Evolutionary conservation across 2,797 vertebrate species (phyloP), one percentile per base, ranked within the genome.

Genomic region (Gymnoscopelus braueri): DNA sequence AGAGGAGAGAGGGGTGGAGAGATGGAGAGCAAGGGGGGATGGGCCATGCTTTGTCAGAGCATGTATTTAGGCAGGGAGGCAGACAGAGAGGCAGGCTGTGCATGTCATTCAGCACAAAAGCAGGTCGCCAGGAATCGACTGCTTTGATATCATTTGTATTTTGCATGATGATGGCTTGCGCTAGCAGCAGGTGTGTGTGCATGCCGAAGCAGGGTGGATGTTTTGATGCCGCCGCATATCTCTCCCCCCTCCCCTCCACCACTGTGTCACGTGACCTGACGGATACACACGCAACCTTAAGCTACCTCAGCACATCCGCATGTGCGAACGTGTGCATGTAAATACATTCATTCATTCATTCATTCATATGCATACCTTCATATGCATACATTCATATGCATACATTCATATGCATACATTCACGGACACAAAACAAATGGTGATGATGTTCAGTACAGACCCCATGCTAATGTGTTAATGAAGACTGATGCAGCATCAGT

Each of bases 41-140:
- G 89, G 91, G 89, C 71, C 1, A 12, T 3, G 77, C 73, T 69
- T 90, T 89, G 69, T 87, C 67, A 60, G 12, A 3, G 81, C 65
- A 77, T 77, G 80, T 80, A 68, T 39, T 60, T 2, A 50, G 32
- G 44, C 19, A 68, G 57, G 51, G 71, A 65, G 55, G 59, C 29
- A 8, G 19, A 19, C 19, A 29, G 56, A 32, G 8, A 49, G 63
- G 59, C 70, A 75, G 52, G 72, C 72, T 24, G 15, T 83, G 19
- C 19, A 19, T 19, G 80, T 75, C 81, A 39, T 79, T 76, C 69
- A 75, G 35, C 66, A 71, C 29, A 11, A 24, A 78, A 57, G 47
- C n/a, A 63, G 19, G 5, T 51, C 1, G 26, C 19, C 44, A 39
- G 71, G n/a, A 24, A 47, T 11, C 26, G 6, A 3, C 44, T 44